Conservation (phyloP, 2,113 vertebrate species). For the Rhodinocichla rosea region DNA sequence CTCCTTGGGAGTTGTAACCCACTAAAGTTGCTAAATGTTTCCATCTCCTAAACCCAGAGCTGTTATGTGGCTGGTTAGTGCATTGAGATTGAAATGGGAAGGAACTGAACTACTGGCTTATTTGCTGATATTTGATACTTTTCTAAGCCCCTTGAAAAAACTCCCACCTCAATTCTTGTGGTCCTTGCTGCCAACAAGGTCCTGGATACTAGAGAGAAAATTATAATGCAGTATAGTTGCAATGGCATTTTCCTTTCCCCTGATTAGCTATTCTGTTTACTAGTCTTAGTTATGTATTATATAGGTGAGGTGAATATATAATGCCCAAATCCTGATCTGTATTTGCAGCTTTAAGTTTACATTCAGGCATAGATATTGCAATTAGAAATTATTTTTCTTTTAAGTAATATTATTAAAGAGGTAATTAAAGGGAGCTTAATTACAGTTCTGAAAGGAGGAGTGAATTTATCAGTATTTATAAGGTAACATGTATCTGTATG, state of each 20-base stretch:
- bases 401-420: background rate
- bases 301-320: background rate
- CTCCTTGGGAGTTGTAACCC: background rate
- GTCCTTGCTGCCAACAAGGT: background rate
- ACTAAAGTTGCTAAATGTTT: background rate
- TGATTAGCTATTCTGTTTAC: background rate
- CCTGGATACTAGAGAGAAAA: background rate
- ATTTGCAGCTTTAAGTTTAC: background rate
- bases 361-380: background rate
- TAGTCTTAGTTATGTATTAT: background rate
- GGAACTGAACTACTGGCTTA: background rate
- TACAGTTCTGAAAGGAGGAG: background rate
- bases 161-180: background rate
- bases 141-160: background rate
- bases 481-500: background rate
- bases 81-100: background rate
- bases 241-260: background rate
- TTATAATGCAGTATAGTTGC: background rate
- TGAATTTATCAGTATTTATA: background rate
- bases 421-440: background rate
- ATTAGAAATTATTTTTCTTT: background rate
- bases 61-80: background rate
- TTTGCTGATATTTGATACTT: background rate
- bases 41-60: background rate
- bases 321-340: background rate